A percentile compares a stretch with the other conserved stretches of the same genome.
These are phyloP conservation scores for Monochamus alternatus DNA, from an alignment of 2,888 invertebrate genomes.

Conservation along the genomic window DNA sequence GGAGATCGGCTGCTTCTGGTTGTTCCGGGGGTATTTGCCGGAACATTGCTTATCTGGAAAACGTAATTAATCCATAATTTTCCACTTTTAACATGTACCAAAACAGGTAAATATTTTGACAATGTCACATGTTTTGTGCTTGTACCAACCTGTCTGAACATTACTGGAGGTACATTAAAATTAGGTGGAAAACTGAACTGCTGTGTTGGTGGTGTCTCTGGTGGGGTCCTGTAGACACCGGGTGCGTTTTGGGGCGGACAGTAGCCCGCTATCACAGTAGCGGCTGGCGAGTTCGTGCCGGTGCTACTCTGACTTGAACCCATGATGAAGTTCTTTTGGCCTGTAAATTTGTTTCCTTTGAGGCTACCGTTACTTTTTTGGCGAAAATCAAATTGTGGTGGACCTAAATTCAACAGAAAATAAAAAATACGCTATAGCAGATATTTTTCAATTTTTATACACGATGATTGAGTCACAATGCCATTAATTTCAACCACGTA, in stretches of 20 bases:
- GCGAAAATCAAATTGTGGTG: conserved; percentile 41
- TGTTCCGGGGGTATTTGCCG: conserved; percentile 57
- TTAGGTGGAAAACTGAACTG: conserved; percentile 62
- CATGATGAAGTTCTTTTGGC: conserved; percentile 53
- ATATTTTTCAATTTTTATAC: too few species aligned
- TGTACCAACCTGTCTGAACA: conserved; percentile 66
- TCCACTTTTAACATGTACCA: conserved; percentile 1
- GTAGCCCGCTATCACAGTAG: conserved; percentile 66
- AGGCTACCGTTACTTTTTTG: conserved; percentile 40
- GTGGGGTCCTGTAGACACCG: conserved; percentile 64
- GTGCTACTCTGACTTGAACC: conserved; percentile 68
- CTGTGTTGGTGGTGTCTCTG: conserved; percentile 67
- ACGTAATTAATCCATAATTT: too few species aligned
- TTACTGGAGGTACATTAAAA: conserved; percentile 61
- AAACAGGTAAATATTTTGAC: not conserved
- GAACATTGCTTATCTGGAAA: conserved; percentile 45
- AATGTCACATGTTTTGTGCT: not conserved
- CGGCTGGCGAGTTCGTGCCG: conserved; percentile 69
- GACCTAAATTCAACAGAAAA: conserved; percentile 27
- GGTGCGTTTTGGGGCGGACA: conserved; percentile 58
- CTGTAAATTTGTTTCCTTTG: conserved; percentile 46
- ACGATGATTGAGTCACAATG: too few species aligned
- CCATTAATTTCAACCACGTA: too few species aligned
- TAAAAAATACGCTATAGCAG: not conserved
- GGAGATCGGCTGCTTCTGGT: conserved; percentile 68